Evolutionary conservation across 2,888 invertebrate genomes (phyloP).

Genomic region (Oasisia sp.): DNA sequence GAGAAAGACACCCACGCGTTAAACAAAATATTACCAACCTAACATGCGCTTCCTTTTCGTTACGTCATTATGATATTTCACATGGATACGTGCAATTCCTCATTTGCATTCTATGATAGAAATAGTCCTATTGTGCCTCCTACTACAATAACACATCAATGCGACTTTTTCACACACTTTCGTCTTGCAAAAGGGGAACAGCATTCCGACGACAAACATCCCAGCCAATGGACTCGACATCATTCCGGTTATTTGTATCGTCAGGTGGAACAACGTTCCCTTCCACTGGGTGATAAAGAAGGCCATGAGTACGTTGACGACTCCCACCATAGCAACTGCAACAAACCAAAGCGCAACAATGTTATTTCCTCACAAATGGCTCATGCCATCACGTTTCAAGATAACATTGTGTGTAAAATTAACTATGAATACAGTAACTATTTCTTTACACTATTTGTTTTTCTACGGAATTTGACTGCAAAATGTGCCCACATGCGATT

Average conservation of each 20-base stretch:
- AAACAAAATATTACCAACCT: too few species aligned
- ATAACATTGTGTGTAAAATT: background rate
- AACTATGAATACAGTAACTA: too few species aligned
- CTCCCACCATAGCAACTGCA: background rate
- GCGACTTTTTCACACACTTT: background rate
- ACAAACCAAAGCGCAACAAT: background rate
- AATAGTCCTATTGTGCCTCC: background rate
- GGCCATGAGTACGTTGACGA: background rate
- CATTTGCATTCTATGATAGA: too few species aligned
- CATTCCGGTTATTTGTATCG: background rate
- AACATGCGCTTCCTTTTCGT: too few species aligned
- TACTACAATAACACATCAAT: background rate
- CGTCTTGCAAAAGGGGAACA: background rate
- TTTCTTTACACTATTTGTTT: too few species aligned
- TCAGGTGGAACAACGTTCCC: background rate
- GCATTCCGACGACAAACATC: background rate
- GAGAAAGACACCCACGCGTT: too few species aligned
- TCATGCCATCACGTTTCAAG: background rate
- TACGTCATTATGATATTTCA: too few species aligned
- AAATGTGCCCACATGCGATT: too few species aligned
- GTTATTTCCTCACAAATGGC: background rate
- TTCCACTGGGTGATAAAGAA: background rate
- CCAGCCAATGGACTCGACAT: background rate
- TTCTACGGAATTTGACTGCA: too few species aligned
- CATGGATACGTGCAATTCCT: too few species aligned